Evolutionary conservation across 2,797 vertebrate species (phyloP).

Genomic region (Anableps anableps): DNA sequence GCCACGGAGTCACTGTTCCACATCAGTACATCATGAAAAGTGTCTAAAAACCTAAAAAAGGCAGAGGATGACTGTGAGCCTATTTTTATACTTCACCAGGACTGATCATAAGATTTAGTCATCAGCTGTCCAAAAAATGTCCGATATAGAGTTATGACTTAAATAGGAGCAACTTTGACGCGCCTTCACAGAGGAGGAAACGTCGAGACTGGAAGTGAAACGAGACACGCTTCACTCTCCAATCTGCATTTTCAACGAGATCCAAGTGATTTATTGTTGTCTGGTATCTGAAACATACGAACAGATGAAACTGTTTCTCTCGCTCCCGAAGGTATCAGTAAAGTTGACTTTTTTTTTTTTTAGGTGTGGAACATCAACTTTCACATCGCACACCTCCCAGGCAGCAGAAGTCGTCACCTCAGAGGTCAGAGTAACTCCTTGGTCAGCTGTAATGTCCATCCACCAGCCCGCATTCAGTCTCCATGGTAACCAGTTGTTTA

Average conservation of each 20-base stretch:
- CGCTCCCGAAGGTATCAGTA: too few species aligned
- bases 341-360: too few species aligned
- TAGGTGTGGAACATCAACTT: background rate
- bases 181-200: background rate
- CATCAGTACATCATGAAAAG: conserved; percentile 1
- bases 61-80: background rate
- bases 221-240: background rate
- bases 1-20: conserved; percentile 6
- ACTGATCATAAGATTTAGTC: background rate
- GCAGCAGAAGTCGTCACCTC: background rate
- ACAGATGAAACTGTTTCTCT: background rate
- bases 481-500: background rate
- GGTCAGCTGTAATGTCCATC: background rate
- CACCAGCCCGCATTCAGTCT: background rate
- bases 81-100: background rate
- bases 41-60: background rate
- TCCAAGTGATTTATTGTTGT: background rate
- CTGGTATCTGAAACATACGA: background rate
- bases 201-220: background rate
- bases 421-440: background rate
- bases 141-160: background rate
- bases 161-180: background rate
- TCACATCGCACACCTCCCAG: background rate
- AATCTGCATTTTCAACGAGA: background rate
- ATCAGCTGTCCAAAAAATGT: background rate